A percentile compares a stretch with the other conserved stretches of the same genome.
Conservation (phyloP, 2,797 vertebrate genomes). For the Fringilla coelebs region DNA sequence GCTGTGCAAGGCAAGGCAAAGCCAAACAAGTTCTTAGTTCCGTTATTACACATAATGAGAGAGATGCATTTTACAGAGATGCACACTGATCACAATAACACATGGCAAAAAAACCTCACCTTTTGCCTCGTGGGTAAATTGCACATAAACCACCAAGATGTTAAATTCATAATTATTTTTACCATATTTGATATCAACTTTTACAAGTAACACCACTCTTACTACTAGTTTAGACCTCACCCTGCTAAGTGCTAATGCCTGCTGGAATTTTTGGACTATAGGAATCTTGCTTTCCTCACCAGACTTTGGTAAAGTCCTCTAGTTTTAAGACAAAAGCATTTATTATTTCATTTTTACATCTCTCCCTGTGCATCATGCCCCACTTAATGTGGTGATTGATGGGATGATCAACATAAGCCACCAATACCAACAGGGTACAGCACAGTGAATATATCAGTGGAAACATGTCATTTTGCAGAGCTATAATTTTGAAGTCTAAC, state of each 20-base stretch:
- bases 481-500: slow-evolving; percentile 26
- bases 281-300: accelerated
- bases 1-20: not conserved
- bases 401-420: not conserved
- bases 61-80: not conserved
- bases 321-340: not conserved
- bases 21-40: not conserved
- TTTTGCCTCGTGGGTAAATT: not conserved
- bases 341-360: not conserved
- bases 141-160: not conserved
- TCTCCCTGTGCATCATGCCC: not conserved
- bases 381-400: not conserved
- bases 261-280: not conserved
- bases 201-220: not conserved
- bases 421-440: not conserved
- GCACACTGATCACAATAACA: not conserved
- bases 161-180: not conserved
- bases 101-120: not conserved
- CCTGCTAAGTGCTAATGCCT: not conserved
- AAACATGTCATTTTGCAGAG: not conserved
- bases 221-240: not conserved
- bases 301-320: not conserved
- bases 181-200: not conserved
- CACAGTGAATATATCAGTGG: not conserved
- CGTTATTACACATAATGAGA: not conserved